phyloP scores from a whole-genome alignment of 2,113 vertebrate genomes.

The Epinephelus moara region DNA sequence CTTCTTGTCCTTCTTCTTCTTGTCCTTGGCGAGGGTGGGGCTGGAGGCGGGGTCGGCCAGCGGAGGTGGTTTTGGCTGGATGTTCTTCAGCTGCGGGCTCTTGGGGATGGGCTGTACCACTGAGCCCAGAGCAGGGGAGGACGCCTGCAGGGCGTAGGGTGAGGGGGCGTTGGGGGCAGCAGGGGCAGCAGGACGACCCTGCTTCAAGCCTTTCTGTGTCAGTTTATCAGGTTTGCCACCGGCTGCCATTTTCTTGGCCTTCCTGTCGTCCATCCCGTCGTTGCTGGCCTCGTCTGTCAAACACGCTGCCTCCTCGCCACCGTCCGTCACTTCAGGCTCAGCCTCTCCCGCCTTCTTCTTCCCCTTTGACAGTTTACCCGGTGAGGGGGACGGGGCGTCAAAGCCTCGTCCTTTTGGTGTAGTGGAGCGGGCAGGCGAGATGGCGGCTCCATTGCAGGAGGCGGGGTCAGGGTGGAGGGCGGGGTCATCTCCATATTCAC shows the following conservation, averaged over 20 bases:
- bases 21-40: conserved; percentile 92
- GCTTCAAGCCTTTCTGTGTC: conserved; percentile 90
- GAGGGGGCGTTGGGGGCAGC: conserved; percentile 82
- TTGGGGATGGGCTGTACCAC: conserved; percentile 93
- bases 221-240: conserved; percentile 89
- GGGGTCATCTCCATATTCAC: conserved; percentile 92
- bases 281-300: conserved; percentile 92
- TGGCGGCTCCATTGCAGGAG: conserved; percentile 89
- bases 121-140: conserved; percentile 86
- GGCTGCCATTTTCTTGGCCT: conserved; percentile 85
- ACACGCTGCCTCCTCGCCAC: conserved; percentile 90
- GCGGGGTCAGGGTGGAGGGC: conserved; percentile 86
- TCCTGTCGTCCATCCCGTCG: conserved; percentile 93
- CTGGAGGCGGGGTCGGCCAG: conserved; percentile 91
- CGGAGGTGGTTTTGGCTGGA: conserved; percentile 91
- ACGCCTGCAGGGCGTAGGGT: conserved; percentile 84
- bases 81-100: conserved; percentile 93
- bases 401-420: conserved; percentile 93
- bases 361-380: conserved; percentile 87
- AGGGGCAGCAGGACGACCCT: conserved; percentile 86
- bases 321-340: conserved; percentile 88
- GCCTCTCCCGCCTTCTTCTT: conserved; percentile 93
- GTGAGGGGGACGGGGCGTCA: conserved; percentile 92
- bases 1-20: conserved; percentile 98
- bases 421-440: conserved; percentile 92